A percentile compares a stretch with the other conserved stretches of the same genome.
Conservation (phyloP, 1,140 invertebrate genomes). For the Drosophila tristis region DNA sequence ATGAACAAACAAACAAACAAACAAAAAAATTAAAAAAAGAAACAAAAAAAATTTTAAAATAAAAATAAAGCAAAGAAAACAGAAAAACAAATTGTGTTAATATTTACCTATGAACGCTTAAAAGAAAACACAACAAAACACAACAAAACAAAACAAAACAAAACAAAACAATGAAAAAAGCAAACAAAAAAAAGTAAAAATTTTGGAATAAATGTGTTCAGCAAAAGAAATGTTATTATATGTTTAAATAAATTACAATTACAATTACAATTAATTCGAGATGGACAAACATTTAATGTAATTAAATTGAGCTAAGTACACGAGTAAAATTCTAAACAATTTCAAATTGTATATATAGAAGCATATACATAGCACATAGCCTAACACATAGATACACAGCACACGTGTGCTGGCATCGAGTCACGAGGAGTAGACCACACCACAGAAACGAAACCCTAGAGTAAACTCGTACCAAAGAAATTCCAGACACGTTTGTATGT, state of each 20-base stretch:
- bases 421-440: conserved; percentile 26
- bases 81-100: conserved; percentile 45
- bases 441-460: conserved; percentile 23
- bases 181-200: conserved; percentile 50
- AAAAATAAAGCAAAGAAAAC: conserved; percentile 35
- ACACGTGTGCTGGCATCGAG: conserved; percentile 49
- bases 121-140: conserved; percentile 41
- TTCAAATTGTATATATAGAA: conserved; percentile 67
- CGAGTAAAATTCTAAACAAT: conserved; percentile 59
- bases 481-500: conserved; percentile 41
- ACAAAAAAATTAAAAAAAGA: conserved; percentile 10
- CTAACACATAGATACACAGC: conserved; percentile 27
- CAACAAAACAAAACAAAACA: conserved; percentile 23
- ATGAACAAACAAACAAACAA: conserved; percentile 21
- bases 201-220: conserved; percentile 84
- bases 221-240: conserved; percentile 80
- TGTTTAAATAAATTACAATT: conserved; percentile 74
- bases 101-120: conserved; percentile 47
- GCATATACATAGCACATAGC: conserved; percentile 16
- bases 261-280: conserved; percentile 58
- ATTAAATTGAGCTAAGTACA: conserved; percentile 68
- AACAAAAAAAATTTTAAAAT: conserved; percentile 11
- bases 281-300: conserved; percentile 62
- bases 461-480: conserved; percentile 7
- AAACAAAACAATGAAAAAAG: conserved; percentile 20